Percentiles rank a stretch among this genome's conserved stretches.
Evolutionary conservation across 2,113 vertebrate genomes (phyloP).

Genomic region (Grammomys surdaster): DNA sequence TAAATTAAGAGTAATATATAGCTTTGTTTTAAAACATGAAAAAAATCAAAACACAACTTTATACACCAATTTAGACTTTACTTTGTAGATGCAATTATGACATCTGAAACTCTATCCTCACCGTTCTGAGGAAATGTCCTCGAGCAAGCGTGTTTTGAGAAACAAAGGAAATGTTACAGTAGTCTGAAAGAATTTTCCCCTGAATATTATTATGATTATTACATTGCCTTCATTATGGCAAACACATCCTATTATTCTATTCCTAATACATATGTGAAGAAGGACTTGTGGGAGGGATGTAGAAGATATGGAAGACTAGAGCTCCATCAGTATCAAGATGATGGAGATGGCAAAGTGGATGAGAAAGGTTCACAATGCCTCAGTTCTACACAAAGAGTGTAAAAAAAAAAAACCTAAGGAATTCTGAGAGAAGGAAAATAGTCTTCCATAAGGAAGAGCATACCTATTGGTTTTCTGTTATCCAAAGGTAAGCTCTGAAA

Average conservation of each 20-base stretch:
- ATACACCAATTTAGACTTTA: background rate
- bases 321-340: background rate
- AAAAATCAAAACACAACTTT: constrained; percentile 1
- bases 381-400: background rate
- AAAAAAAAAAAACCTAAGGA: background rate
- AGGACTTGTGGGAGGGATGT: background rate
- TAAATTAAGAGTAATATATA: background rate
- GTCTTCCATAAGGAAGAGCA: background rate
- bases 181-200: constrained; percentile 1
- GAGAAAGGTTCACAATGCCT: background rate
- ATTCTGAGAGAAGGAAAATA: background rate
- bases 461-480: background rate
- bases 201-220: background rate
- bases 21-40: background rate
- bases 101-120: background rate
- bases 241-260: constrained; percentile 13
- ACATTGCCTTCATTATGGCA: background rate
- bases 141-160: background rate
- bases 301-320: background rate
- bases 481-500: background rate
- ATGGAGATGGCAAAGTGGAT: background rate
- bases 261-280: background rate
- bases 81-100: background rate
- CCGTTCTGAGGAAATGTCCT: background rate
- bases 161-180: background rate